Base-by-base conservation (phyloP, 2,113 vertebrate genomes). In the Micronisus gabar region DNA sequence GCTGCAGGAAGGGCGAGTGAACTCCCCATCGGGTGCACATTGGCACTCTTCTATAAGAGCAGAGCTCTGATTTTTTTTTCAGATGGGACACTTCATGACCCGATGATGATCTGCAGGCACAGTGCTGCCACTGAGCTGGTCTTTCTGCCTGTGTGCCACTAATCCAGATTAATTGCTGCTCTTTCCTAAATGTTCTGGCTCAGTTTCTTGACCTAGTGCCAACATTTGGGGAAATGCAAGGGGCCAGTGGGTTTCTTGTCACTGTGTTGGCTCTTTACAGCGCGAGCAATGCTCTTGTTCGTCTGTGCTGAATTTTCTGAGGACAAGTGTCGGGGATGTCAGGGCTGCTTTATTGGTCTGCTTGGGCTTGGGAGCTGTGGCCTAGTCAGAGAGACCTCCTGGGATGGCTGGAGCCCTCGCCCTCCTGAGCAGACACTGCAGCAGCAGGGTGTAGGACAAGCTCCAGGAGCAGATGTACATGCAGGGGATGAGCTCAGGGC, bases 391-490 rank as follows among this genome's bases (percentile, higher is more conserved):
- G 22, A 9, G 2, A 10, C 7, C 34, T 48, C 29, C 22, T 8
- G 43, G 63, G 17, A 2, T 10, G 21, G 34, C 65, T 74, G 75
- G 32, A 71, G 29, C 0, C 0, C 43, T 63, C 2, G 0, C 2
- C 15, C 30, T 38, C 9, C 5, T 2, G 50, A 52, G 58, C 43
- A 45, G 50, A 9, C 1, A 0, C 11, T 5, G 62, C 53, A 18
- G 74, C 53, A 22, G 13, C 3, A 1, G 2, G 7, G 27, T 10
- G 32, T 5, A 4, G 65, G 48, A 53, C 30, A 8, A 3, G 10
- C 25, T 29, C 17, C 43, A 29, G 68, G 32, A 38, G 63, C 32
- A 71, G 71, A 15, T 1, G 11, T 25, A 19, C 3, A 5, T 2
- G 4, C n/a, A 50, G 47, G 15, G 48, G 7, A 34, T 10, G 63